These are phyloP conservation scores for Jaculus jaculus DNA, from an alignment of 2,113 vertebrate genomes.

Conservation along the genomic window DNA sequence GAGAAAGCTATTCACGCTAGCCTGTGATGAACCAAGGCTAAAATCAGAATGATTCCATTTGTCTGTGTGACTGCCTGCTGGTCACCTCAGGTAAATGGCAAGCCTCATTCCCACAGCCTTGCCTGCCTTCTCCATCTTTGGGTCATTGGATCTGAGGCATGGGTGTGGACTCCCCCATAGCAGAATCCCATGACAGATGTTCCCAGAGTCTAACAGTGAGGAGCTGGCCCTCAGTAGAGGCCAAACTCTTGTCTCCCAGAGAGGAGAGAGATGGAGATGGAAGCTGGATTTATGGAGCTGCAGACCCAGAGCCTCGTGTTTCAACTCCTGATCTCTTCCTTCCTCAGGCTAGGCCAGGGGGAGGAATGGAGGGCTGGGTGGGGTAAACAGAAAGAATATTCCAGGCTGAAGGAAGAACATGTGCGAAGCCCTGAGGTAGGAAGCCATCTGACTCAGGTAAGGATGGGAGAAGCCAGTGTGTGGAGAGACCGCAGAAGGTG, in stretches of 20 bases:
- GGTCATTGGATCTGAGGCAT: background rate
- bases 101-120: background rate
- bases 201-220: background rate
- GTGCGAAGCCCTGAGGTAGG: background rate
- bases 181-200: fast-evolving
- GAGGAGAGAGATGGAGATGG: no score
- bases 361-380: background rate
- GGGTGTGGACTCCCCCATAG: no score
- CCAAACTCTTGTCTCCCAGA: background rate
- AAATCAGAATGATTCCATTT: background rate
- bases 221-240: background rate
- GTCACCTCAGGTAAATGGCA: no score
- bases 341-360: background rate
- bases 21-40: background rate
- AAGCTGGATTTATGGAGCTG: fast-evolving
- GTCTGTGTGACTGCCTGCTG: no score
- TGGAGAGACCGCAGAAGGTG: fast-evolving
- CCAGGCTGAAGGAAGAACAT: background rate
- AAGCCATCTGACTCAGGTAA: fast-evolving
- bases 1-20: background rate
- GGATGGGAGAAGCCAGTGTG: background rate
- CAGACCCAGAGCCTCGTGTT: background rate
- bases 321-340: fast-evolving
- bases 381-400: background rate
- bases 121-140: background rate